Base-by-base conservation (phyloP, 1,140 invertebrate species). In the Bombus consobrinus region DNA sequence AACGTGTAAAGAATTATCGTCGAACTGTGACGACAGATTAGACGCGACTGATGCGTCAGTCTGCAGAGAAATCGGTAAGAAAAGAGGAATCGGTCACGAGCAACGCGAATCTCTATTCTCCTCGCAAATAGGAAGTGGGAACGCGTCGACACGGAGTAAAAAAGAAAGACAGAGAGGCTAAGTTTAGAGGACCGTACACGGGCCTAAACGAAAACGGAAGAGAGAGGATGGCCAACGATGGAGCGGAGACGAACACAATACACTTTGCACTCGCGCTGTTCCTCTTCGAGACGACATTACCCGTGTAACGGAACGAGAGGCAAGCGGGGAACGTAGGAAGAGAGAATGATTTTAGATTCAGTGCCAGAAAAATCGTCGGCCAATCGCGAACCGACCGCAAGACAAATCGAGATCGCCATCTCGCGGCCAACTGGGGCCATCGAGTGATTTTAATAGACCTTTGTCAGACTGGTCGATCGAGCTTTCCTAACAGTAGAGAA, bases 331-430 rank as follows among this genome's bases (percentile, higher is more conserved):
- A 15, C 32, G 53, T 43, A 76, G 43, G 79, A 71, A 72, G 86
- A 85, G 84, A 71, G 57, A 85, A 81, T 73, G 85, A 91, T 90
- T 88, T 91, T 86, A 86, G 90, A 91, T 82, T 79, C 81, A 47
- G 66, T 90, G 91, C 91, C 91, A 91, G 86, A 89, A 89, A 78
- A 68, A 89, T 89, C 72, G 72, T 41, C 47, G 77, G 66, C 88
- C 88, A 90, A 90, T 90, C 85, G 64, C 66, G 74, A 72, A 69
- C 47, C 47, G 47, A 53, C 47, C 47, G 47, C 47, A 53, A 69
- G 84, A 75, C 80, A 78, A 80, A 88, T 90, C 89, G 82, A 81
- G 88, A 89, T 89, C 84, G 78, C 79, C 73, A 87, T 87, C 64
- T 88, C 86, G 81, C 86, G 84, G 82, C 90, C 82, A 90, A 91